A percentile compares a stretch with the other conserved stretches of the same genome.
phyloP scores from a whole-genome alignment of 1,140 invertebrate species.

The Xylocopa sonorina region DNA sequence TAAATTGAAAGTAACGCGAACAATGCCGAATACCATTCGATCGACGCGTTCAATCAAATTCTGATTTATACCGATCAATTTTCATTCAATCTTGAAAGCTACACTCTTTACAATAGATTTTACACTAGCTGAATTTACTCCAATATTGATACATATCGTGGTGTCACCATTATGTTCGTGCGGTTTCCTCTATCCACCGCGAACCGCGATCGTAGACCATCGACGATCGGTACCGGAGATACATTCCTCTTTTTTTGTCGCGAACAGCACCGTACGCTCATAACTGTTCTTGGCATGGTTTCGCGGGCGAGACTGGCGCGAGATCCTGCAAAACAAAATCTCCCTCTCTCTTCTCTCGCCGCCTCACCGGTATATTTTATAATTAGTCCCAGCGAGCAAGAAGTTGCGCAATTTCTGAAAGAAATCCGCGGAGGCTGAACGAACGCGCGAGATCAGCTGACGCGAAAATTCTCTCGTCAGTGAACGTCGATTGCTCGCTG shows the following conservation, averaged over 20 bases:
- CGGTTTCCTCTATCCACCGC: background rate
- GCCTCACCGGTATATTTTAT: slow-evolving; percentile 66
- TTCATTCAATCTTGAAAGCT: too few species aligned
- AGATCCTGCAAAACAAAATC: slow-evolving; percentile 53
- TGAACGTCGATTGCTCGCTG: slow-evolving; percentile 8
- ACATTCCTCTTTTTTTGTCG: slow-evolving; percentile 3
- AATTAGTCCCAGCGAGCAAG: slow-evolving; percentile 67
- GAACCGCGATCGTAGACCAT: background rate
- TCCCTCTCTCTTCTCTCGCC: slow-evolving; percentile 26
- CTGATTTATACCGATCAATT: too few species aligned
- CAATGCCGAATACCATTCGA: too few species aligned
- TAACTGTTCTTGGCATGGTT: slow-evolving; percentile 36
- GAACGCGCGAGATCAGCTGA: slow-evolving; percentile 66
- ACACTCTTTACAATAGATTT: too few species aligned
- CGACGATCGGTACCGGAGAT: background rate
- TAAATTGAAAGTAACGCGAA: too few species aligned
- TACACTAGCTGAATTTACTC: too few species aligned
- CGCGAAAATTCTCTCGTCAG: slow-evolving; percentile 24
- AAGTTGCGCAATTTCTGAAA: slow-evolving; percentile 73
- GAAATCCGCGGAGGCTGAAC: slow-evolving; percentile 63
- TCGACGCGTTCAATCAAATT: too few species aligned
- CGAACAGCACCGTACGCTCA: background rate
- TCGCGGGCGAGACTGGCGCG: slow-evolving; percentile 38
- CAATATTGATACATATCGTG: too few species aligned
- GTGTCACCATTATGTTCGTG: background rate